Evolutionary conservation across 2,888 invertebrate species (phyloP), one percentile per base, ranked within the genome.

Genomic region (Ichneumon xanthorius): DNA sequence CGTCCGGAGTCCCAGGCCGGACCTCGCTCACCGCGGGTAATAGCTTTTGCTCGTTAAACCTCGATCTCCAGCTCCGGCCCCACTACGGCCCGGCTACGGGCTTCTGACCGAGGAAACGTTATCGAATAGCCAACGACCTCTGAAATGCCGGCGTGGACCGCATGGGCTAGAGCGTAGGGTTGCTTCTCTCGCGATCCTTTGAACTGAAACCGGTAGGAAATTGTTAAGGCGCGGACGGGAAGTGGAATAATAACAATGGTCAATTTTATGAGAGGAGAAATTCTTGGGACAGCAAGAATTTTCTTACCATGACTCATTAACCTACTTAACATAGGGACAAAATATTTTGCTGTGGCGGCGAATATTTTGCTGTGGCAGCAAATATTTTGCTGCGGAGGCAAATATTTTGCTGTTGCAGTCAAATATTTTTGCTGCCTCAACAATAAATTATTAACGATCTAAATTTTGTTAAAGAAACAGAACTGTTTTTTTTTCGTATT

Each of bases 31-130:
- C 84, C 84, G 72, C 84, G 80, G 48, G 76, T 84, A 84, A 84
- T 84, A 72, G 80, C 84, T 76, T 84, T 80, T 63, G 72, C 76
- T 79, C 84, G 84, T 84, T 84, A 84, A 80, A 80, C 65, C 80
- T 37, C 55, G 22, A 11, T 50, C 53, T 33, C 37, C 6, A 77
- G 65, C 82, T 77, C 19, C 63, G 75, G 26, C 53, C 68, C 33
- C 16, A 61, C 61, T 67, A 67, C 22, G 9, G 33, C 45, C 45
- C 45, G 7, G n/a, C 19, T n/a, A 26, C 33, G 22, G 65, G 19
- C 9, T 50, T 53, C 50, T 58, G 58, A 26, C 30, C 70, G 37
- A 40, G 58, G n/a, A 61, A 83, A 63, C 55, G 75, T 84, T 80
- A 84, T 80, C 80, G 75, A 80, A 80, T 80, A 83, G 70, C 33